Conservation (phyloP, 2,888 invertebrate genomes). For the Lacanobia oleracea region DNA sequence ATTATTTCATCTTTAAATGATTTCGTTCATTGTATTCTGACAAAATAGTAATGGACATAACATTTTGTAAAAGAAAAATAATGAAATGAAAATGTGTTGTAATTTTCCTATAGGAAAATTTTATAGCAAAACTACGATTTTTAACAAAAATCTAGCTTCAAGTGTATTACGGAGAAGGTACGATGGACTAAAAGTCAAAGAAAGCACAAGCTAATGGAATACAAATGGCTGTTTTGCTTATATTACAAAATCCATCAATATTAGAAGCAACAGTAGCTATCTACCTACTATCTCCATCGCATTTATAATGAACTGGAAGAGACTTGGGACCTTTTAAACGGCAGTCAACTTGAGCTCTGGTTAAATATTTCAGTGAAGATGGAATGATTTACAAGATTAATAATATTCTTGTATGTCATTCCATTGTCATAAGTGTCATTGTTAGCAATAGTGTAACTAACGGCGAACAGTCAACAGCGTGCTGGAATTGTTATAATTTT, state of each 20-base stretch:
- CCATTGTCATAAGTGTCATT: too few species aligned
- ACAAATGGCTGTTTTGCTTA: constrained; percentile 84
- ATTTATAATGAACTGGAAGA: constrained; percentile 60
- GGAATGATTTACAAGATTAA: not conserved
- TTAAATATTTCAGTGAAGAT: not conserved
- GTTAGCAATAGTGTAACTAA: too few species aligned
- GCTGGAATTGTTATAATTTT: too few species aligned
- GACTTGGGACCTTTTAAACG: constrained; percentile 8
- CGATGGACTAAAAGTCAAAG: constrained; percentile 69
- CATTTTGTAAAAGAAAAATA: constrained; percentile 26
- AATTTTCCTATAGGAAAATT: constrained; percentile 26
- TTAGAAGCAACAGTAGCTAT: constrained; percentile 70
- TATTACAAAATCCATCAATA: constrained; percentile 83
- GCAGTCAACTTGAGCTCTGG: not conserved
- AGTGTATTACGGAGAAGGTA: constrained; percentile 58
- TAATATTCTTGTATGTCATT: not conserved
- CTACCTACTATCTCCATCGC: constrained; percentile 42
- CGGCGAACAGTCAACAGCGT: too few species aligned
- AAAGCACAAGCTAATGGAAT: constrained; percentile 81
- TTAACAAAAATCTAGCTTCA: too few species aligned
- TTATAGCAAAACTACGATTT: constrained; percentile 20
- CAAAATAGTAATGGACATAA: constrained; percentile 9
- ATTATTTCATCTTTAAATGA: constrained; percentile 39
- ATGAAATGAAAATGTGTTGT: constrained; percentile 41
- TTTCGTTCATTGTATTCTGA: constrained; percentile 25